Percentiles rank a stretch among this genome's conserved stretches.
Evolutionary conservation across 2,888 invertebrate genomes (phyloP).

Genomic region (Temnothorax rugatulus): DNA sequence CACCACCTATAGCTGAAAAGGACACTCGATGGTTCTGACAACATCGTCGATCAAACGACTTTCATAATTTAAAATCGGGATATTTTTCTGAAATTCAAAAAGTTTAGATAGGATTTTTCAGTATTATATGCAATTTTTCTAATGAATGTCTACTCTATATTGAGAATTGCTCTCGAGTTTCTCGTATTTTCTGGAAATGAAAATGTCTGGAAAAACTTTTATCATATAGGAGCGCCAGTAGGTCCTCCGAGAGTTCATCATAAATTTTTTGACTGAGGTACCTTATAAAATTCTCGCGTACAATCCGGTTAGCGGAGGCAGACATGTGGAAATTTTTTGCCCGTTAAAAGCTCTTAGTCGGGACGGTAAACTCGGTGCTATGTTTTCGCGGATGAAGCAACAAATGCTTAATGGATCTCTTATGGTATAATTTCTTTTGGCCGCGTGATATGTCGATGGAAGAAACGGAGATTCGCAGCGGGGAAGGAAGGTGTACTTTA

Average conservation of each 20-base stretch:
- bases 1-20: background rate
- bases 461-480: constrained; percentile 1
- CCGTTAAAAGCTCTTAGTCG: constrained; percentile 53
- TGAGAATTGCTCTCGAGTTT: background rate
- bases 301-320: constrained; percentile 17
- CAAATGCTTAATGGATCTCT: constrained; percentile 58
- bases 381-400: constrained; percentile 39
- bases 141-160: background rate
- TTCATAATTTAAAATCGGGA: background rate
- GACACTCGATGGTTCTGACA: background rate
- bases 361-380: constrained; percentile 56
- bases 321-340: constrained; percentile 51
- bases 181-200: constrained; percentile 3
- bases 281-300: constrained; percentile 49
- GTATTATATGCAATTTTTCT: background rate
- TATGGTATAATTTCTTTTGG: constrained; percentile 49
- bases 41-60: constrained; percentile 1
- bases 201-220: constrained; percentile 32
- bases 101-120: background rate
- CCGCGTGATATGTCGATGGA: constrained; percentile 18
- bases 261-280: constrained; percentile 62
- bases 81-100: background rate
- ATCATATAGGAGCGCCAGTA: constrained; percentile 1
- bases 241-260: constrained; percentile 39
- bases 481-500: constrained; percentile 3